A percentile compares a stretch with the other conserved stretches of the same genome.
phyloP scores from a whole-genome alignment of 2,113 vertebrate genomes.

The Poicephalus meyeri region DNA sequence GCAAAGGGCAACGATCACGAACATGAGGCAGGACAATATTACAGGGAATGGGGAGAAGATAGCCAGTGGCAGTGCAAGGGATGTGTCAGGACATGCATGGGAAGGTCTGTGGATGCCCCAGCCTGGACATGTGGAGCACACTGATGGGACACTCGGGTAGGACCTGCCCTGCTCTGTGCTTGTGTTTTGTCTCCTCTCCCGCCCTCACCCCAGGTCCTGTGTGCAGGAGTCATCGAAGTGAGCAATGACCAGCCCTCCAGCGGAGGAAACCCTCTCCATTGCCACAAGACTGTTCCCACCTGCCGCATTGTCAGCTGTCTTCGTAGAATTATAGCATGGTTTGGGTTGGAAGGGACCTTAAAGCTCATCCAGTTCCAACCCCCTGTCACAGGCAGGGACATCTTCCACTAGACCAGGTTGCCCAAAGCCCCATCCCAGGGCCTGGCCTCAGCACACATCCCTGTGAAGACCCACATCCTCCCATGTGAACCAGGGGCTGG shows the following conservation, averaged over 20 bases:
- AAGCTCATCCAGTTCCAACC: not conserved
- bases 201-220: not conserved
- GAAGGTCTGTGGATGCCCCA: not conserved
- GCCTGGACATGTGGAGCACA: rapidly evolving
- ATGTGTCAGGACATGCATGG: not conserved
- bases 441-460: rapidly evolving
- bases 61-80: rapidly evolving
- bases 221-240: rapidly evolving
- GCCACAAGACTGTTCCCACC: not conserved
- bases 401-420: not conserved
- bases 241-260: not conserved
- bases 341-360: not conserved
- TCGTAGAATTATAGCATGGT: not conserved
- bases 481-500: rapidly evolving
- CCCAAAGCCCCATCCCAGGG: not conserved
- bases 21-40: not conserved
- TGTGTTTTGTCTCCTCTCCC: rapidly evolving
- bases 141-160: not conserved
- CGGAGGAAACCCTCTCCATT: not conserved
- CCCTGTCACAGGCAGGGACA: not conserved
- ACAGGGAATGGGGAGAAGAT: not conserved
- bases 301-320: rapidly evolving
- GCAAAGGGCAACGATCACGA: not conserved
- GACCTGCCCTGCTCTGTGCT: not conserved
- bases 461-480: not conserved